phyloP scores from a whole-genome alignment of 2,888 invertebrate genomes.

The Leucophora obtusa region DNA sequence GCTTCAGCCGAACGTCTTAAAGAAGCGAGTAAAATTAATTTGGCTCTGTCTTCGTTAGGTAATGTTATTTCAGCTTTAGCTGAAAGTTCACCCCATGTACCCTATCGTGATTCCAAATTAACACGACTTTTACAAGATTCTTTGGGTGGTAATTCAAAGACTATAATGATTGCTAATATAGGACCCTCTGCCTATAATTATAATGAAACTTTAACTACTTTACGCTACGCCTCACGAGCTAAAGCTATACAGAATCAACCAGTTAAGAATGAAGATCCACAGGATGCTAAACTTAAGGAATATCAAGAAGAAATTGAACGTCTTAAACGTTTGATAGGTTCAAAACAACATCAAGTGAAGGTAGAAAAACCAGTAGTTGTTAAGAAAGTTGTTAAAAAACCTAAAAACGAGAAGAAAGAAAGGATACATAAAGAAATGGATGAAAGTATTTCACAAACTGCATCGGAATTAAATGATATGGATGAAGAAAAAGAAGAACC shows the following conservation, averaged over 20 bases:
- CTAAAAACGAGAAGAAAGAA: constrained; percentile 69
- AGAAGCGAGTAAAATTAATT: constrained; percentile 98
- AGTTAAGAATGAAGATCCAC: constrained; percentile 98
- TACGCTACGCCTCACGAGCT: constrained; percentile 96
- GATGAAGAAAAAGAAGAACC: constrained; percentile 76
- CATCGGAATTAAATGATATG: constrained; percentile 51
- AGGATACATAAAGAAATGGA: constrained; percentile 68
- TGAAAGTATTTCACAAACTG: constrained; percentile 37
- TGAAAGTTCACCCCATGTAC: constrained; percentile 96
- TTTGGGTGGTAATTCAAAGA: constrained; percentile 98
- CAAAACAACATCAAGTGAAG: constrained; percentile 78
- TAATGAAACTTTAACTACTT: constrained; percentile 97
- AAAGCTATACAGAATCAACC: constrained; percentile 99
- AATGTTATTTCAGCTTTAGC: constrained; percentile 99
- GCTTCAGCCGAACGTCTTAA: constrained; percentile 95
- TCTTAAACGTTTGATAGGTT: constrained; percentile 79
- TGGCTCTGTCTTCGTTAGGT: constrained; percentile 97
- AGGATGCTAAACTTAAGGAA: constrained; percentile 96
- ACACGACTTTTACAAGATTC: constrained; percentile 98
- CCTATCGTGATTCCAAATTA: constrained; percentile 97
- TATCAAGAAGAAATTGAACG: constrained; percentile 96
- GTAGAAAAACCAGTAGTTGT: constrained; percentile 69
- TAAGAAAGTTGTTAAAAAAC: constrained; percentile 71
- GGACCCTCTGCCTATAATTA: constrained; percentile 98
- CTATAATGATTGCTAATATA: constrained; percentile 99